These are phyloP conservation scores for Saimiri boliviensis DNA, from an alignment of 2,113 vertebrate genomes.

Conservation along the genomic window DNA sequence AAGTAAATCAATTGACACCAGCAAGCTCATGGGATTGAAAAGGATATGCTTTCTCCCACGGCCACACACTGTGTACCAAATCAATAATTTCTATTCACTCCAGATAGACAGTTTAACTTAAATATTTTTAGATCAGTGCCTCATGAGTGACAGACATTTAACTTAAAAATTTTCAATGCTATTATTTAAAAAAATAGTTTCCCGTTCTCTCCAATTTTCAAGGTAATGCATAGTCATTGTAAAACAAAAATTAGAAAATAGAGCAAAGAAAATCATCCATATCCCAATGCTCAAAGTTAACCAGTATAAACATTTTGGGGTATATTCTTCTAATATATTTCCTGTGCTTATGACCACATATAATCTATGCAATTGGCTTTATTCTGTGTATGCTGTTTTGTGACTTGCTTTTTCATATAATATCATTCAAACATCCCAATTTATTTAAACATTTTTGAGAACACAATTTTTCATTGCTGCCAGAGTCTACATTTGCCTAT, in stretches of 20 bases:
- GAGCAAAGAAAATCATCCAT: background rate
- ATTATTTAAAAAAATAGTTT: background rate
- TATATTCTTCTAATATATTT: background rate
- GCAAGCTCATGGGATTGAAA: background rate
- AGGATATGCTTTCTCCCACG: background rate
- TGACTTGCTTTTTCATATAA: background rate
- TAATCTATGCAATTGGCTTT: background rate
- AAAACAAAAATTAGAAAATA: background rate
- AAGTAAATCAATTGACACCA: background rate
- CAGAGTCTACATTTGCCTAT: background rate
- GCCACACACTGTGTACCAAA: background rate
- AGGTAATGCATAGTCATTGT: background rate
- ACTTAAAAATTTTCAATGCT: background rate
- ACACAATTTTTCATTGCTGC: conserved; percentile 1
- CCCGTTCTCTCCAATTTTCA: background rate
- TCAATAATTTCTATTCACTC: background rate
- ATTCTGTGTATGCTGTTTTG: background rate
- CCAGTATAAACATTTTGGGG: background rate
- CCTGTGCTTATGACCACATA: background rate
- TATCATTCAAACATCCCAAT: background rate
- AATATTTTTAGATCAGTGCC: background rate
- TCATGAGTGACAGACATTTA: no score
- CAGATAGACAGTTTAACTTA: background rate
- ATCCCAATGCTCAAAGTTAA: background rate
- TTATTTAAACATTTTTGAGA: conserved; percentile 29